Base-by-base conservation (phyloP, 2,113 vertebrate species). In the Hystrix cristata region DNA sequence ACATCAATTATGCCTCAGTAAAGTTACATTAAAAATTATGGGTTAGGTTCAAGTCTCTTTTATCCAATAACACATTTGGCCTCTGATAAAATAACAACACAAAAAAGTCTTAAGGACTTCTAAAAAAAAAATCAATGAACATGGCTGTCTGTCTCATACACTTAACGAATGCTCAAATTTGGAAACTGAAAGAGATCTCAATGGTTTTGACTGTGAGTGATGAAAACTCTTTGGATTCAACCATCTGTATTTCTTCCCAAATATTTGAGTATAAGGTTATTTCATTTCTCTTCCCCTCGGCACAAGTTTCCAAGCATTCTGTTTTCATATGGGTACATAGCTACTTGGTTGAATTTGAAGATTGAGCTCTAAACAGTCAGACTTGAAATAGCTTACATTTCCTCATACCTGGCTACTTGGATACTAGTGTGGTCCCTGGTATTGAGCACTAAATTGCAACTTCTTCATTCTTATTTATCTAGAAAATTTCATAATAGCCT, bases 281-380 rank as follows among this genome's bases (percentile, higher is more conserved):
- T 76, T 43, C 16, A 79, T 51, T 92, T 67, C 57, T 21, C 80
- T 55, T 80, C 92, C 29, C 14, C 3, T 69, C 46, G 11, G 65
- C 21, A 90, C 5, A 84, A 10, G 34, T 60, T 94, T 85, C 34
- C 29, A 92, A 60, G 78, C 48, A 89, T 69, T 87, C 71, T 81
- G 29, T 27, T 79, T 72, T 82, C 78, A 83, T 16, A 46, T 71
- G 53, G 81, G 18, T 80, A 38, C 53, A 34, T 67, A 85, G 27
- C 34, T 80, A 88, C 46, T 51, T 95, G 46, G 48, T 95, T 87
- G n/a, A 80, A 94, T 79, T 86, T 95, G 74, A 90, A 90, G 64
- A 79, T 0, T 78, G 29, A 86, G 46, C 13, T 72, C 55, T 78
- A 69, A 80, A 85, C 13, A 46, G 10, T 82, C 18, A 85, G 12